Conservation (phyloP, 2,888 invertebrate genomes). For the Pristionchus fissidentatus region DNA sequence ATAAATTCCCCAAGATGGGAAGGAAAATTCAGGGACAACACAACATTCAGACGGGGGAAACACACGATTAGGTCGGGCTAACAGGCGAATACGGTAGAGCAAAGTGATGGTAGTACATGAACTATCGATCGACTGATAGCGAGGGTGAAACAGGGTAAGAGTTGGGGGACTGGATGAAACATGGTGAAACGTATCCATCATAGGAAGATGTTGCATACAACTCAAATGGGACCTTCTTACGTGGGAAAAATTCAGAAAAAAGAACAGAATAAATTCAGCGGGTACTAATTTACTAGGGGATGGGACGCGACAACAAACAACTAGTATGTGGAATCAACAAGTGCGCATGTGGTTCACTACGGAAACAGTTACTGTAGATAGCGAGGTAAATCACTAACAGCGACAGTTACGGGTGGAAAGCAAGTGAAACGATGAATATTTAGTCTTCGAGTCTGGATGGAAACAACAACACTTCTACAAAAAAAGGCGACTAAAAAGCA, state of each 20-base stretch:
- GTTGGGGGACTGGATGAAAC: background rate
- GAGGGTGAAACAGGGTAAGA: background rate
- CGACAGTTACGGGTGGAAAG: background rate
- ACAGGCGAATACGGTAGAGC: conserved; percentile 32
- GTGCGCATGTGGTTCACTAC: background rate
- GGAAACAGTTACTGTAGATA: background rate
- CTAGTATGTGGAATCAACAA: conserved; percentile 17
- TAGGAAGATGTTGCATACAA: conserved; percentile 1
- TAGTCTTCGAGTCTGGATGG: background rate
- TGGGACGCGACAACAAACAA: background rate
- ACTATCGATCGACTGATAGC: conserved; percentile 3
- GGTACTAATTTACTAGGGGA: conserved; percentile 9
- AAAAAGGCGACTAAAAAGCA: background rate
- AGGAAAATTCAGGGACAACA: conserved; percentile 24
- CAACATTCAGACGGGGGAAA: background rate
- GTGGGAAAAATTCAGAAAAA: background rate
- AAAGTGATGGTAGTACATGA: conserved; percentile 19
- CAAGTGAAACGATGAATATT: conserved; percentile 16
- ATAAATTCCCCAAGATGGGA: background rate
- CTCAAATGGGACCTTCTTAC: conserved; percentile 26
- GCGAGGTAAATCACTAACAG: background rate
- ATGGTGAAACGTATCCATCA: conserved; percentile 20
- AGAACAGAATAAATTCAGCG: background rate
- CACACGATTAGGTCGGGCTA: conserved; percentile 16
- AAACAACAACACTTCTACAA: conserved; percentile 13